Conservation (phyloP, 2,113 vertebrate species). For the Sarotherodon lohbergeri region DNA sequence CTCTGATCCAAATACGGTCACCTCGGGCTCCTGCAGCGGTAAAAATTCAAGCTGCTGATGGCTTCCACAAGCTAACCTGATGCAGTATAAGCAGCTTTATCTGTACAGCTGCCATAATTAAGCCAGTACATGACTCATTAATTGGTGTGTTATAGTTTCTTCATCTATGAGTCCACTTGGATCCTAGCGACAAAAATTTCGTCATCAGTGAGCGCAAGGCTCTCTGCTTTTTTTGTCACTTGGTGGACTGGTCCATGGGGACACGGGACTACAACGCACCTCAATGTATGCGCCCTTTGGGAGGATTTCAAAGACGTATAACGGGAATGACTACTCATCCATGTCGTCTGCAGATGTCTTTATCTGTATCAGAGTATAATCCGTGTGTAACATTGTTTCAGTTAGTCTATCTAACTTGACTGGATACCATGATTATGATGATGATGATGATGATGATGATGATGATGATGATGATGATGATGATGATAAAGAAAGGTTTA, state of each 20-base stretch:
- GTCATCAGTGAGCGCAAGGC: rapidly evolving
- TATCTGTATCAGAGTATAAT: neutral
- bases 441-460: neutral
- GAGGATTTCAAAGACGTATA: neutral
- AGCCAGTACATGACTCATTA: neutral
- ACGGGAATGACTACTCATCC: neutral
- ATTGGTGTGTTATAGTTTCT: neutral
- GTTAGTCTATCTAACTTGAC: neutral
- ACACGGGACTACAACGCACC: neutral
- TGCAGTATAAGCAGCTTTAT: neutral
- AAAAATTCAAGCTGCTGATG: neutral
- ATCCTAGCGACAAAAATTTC: neutral
- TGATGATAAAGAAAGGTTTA: neutral
- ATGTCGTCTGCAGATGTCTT: neutral
- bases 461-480: neutral
- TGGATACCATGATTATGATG: neutral
- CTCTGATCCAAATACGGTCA: neutral
- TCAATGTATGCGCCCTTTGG: neutral
- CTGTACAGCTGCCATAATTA: neutral
- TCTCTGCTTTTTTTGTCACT: neutral
- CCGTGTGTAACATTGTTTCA: neutral
- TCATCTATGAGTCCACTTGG: neutral
- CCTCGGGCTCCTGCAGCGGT: rapidly evolving
- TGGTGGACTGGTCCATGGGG: neutral
- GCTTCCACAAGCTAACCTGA: neutral